Conservation (phyloP, 1,140 invertebrate genomes). For the Caenorhabditis latens region DNA sequence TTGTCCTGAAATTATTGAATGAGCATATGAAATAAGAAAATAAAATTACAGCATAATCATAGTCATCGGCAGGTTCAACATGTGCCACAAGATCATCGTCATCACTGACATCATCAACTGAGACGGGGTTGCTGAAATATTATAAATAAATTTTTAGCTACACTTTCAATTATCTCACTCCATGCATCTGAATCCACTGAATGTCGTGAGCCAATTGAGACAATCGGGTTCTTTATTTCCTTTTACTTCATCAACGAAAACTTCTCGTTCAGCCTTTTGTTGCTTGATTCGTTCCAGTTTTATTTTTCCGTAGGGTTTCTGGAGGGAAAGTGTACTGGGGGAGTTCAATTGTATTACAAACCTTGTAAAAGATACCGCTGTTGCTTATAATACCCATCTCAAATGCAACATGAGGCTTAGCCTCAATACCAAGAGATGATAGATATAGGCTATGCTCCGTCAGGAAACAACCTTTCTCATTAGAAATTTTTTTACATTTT, state of each 20-base stretch:
- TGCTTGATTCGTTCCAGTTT: not conserved
- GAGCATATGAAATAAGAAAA: too few relatives aligned
- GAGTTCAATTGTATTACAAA: not conserved
- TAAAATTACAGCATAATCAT: not conserved
- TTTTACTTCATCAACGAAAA: not conserved
- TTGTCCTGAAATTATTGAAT: not conserved
- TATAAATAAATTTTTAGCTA: not conserved
- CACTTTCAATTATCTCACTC: not conserved
- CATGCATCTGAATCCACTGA: conserved; percentile 48
- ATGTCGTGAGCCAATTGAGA: conserved; percentile 13
- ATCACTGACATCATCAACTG: not conserved
- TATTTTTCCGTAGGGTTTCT: conserved; percentile 46
- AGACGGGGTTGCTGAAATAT: not conserved
- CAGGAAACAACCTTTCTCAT: not conserved
- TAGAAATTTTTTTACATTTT: conserved; percentile 10
- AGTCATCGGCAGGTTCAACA: not conserved
- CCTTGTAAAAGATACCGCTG: conserved; percentile 18
- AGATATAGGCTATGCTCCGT: conserved; percentile 12
- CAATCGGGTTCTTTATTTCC: conserved; percentile 8
- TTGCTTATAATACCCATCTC: conserved; percentile 19
- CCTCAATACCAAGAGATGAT: conserved; percentile 2
- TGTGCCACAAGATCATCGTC: not conserved
- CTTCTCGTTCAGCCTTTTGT: not conserved
- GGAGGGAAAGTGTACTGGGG: not conserved
- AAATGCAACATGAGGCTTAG: conserved; percentile 27